Conservation (phyloP, 2,888 invertebrate genomes). For the Trissolcus japonicus region DNA sequence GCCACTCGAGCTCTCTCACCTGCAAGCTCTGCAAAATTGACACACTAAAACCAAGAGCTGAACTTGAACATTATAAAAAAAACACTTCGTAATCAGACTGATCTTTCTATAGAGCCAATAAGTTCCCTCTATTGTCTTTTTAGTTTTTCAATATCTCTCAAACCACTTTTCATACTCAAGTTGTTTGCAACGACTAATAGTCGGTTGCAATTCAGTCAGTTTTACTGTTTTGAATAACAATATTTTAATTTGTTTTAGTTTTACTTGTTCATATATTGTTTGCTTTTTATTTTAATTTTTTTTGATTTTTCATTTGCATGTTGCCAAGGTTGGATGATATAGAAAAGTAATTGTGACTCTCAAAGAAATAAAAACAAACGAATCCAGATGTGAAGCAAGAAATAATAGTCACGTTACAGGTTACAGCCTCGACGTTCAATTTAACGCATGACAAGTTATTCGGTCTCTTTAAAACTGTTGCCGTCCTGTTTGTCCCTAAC, state of each 20-base stretch:
- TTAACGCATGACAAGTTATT: constrained; percentile 73
- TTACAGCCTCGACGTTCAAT: constrained; percentile 72
- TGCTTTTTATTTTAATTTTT: too few relatives aligned
- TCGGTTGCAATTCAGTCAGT: too few relatives aligned
- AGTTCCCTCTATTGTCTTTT: constrained; percentile 19
- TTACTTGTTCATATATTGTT: too few relatives aligned
- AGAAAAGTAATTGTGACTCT: constrained; percentile 47
- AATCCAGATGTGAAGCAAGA: constrained; percentile 40
- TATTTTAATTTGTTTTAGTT: too few relatives aligned
- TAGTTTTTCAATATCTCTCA: constrained; percentile 4
- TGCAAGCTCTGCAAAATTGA: constrained; percentile 50
- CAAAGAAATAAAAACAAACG: constrained; percentile 28
- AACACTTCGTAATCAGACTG: constrained; percentile 42
- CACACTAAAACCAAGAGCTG: constrained; percentile 36
- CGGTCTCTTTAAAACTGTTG: constrained; percentile 56
- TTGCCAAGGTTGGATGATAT: neutral
- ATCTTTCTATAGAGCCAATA: constrained; percentile 38
- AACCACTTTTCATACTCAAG: constrained; percentile 6
- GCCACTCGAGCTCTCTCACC: constrained; percentile 48
- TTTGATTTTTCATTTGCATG: too few relatives aligned
- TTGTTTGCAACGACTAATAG: too few relatives aligned
- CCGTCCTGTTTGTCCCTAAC: constrained; percentile 55
- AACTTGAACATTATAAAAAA: constrained; percentile 40
- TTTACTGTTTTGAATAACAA: too few relatives aligned
- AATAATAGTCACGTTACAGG: constrained; percentile 47